These are phyloP conservation scores for Myotis findleyi DNA, from an alignment of 2,797 vertebrate genomes.

Conservation along the genomic window DNA sequence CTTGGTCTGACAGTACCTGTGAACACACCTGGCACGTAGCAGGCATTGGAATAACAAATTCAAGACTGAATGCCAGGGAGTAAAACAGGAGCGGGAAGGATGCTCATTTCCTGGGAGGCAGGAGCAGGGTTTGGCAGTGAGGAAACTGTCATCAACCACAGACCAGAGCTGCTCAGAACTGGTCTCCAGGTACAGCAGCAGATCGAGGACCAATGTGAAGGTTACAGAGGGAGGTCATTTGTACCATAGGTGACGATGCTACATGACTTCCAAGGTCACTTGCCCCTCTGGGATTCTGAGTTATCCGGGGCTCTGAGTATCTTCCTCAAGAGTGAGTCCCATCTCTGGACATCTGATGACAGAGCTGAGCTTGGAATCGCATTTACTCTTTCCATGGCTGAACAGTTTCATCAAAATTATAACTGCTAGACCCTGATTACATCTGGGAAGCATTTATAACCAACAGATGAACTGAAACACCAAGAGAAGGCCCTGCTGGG, in stretches of 20 bases:
- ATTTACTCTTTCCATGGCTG: slow-evolving; percentile 32
- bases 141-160: not conserved
- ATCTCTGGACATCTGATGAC: slow-evolving; percentile 14
- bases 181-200: not conserved
- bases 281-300: not conserved
- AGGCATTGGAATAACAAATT: not conserved
- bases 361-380: slow-evolving; percentile 24
- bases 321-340: slow-evolving; percentile 21
- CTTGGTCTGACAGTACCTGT: not conserved
- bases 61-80: not conserved
- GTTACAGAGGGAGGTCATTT: not conserved
- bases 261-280: not conserved
- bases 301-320: not conserved
- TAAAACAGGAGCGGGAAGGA: not conserved
- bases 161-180: not conserved
- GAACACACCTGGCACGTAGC: not conserved
- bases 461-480: slow-evolving; percentile 45
- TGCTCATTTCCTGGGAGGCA: not conserved
- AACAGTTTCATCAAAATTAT: slow-evolving; percentile 63
- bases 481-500: slow-evolving; percentile 57
- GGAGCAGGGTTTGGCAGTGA: not conserved
- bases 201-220: not conserved
- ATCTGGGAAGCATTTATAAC: slow-evolving; percentile 62
- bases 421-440: not conserved
- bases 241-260: not conserved